phyloP scores from a whole-genome alignment of 2,797 vertebrate species.

The Enteromius mattozi region DNA sequence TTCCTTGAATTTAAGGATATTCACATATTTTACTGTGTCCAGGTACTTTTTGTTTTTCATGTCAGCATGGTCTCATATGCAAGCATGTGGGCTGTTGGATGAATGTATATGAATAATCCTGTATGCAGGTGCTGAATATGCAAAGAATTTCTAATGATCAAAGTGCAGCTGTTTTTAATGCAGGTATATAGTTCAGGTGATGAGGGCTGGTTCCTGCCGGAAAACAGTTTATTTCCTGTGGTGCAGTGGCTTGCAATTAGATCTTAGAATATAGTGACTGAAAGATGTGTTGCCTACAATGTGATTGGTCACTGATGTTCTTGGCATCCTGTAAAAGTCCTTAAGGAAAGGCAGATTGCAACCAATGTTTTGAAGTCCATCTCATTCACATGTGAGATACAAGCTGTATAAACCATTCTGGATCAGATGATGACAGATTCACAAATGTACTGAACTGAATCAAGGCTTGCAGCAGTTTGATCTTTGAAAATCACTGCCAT shows the following conservation, averaged over 20 bases:
- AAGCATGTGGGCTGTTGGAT: neutral
- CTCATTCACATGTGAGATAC: neutral
- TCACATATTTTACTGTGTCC: neutral
- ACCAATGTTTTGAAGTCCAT: slow-evolving; percentile 4
- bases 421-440: neutral
- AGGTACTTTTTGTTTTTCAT: neutral
- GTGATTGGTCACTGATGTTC: slow-evolving; percentile 5
- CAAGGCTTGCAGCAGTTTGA: neutral
- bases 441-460: neutral
- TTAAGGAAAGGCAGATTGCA: neutral
- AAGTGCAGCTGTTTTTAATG: neutral
- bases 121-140: neutral
- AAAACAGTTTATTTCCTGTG: neutral
- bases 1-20: neutral
- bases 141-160: neutral
- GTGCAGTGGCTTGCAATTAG: neutral
- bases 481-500: neutral
- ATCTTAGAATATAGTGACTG: neutral
- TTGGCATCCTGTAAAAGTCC: neutral
- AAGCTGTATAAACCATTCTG: neutral
- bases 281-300: neutral
- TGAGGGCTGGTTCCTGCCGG: neutral
- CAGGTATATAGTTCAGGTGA: neutral
- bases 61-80: neutral
- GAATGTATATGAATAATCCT: neutral